phyloP scores from a whole-genome alignment of 1,140 invertebrate species.

The Brachionus asplanchnoidis region DNA sequence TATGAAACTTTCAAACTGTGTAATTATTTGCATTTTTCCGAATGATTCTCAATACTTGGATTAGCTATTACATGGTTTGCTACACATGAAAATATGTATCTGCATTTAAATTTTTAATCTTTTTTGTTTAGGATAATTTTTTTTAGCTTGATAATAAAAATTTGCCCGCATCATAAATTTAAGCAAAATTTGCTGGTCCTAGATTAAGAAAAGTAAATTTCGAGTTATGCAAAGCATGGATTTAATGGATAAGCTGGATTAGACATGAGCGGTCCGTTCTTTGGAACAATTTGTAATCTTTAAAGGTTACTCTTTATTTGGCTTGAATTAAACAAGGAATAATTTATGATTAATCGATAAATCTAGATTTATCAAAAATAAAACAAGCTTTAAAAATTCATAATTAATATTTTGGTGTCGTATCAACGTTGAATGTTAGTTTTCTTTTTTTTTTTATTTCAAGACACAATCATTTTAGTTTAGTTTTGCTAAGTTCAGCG shows the following conservation, averaged over 20 bases:
- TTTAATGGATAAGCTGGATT: neutral
- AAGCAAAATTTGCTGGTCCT: too few relatives aligned
- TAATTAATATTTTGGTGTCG: slow-evolving; percentile 34
- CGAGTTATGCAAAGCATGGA: neutral
- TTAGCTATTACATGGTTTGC: too few relatives aligned
- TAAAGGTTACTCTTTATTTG: neutral
- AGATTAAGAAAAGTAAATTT: neutral
- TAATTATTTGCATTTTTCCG: too few relatives aligned
- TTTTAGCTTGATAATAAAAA: too few relatives aligned
- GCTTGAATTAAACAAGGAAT: neutral
- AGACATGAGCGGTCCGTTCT: neutral
- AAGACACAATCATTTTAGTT: slow-evolving; percentile 19
- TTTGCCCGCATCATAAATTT: too few relatives aligned
- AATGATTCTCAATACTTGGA: too few relatives aligned
- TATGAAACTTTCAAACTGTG: too few relatives aligned
- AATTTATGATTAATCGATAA: slow-evolving; percentile 36
- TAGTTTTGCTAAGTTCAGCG: neutral
- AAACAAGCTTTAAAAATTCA: slow-evolving; percentile 8
- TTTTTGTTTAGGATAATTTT: too few relatives aligned
- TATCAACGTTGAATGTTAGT: slow-evolving; percentile 1
- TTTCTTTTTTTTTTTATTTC: neutral
- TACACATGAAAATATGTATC: too few relatives aligned
- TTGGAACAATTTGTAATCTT: neutral
- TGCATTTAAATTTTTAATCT: too few relatives aligned
- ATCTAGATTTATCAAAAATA: slow-evolving; percentile 18